Conservation (phyloP, 2,113 vertebrate species). For the Mustela lutreola region DNA sequence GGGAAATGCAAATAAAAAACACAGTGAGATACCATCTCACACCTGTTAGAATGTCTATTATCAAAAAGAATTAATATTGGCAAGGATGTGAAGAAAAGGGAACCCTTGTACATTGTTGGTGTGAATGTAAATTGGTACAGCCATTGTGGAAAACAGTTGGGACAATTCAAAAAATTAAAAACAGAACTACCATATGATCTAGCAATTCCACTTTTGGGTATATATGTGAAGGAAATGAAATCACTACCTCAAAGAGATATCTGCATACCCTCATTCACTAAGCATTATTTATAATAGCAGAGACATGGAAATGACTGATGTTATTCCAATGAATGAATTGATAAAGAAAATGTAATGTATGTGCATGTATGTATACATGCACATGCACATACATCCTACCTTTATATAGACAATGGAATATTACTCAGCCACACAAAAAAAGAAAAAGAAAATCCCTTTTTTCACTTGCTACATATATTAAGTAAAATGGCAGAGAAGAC, state of each 20-base stretch:
- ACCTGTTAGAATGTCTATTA: not conserved
- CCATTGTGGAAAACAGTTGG: not conserved
- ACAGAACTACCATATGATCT: not conserved
- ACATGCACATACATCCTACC: not conserved
- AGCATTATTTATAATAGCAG: not conserved
- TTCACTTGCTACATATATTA: not conserved
- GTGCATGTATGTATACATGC: too few species aligned
- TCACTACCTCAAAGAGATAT: not conserved
- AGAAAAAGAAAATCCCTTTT: not conserved
- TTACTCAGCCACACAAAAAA: not conserved
- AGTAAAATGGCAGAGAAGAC: not conserved
- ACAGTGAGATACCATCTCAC: not conserved
- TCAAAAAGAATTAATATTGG: not conserved
- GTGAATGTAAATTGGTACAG: not conserved
- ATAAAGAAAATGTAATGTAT: not conserved
- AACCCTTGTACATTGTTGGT: not conserved
- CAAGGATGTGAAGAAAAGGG: not conserved
- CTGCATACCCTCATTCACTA: not conserved
- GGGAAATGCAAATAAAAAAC: not conserved
- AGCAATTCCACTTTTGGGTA: not conserved
- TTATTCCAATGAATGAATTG: not conserved
- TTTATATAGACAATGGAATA: not conserved
- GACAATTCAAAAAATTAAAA: not conserved
- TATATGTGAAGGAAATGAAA: not conserved
- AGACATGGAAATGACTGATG: not conserved